Conservation (phyloP, 1,140 invertebrate species). For the Drosophila albomicans region DNA sequence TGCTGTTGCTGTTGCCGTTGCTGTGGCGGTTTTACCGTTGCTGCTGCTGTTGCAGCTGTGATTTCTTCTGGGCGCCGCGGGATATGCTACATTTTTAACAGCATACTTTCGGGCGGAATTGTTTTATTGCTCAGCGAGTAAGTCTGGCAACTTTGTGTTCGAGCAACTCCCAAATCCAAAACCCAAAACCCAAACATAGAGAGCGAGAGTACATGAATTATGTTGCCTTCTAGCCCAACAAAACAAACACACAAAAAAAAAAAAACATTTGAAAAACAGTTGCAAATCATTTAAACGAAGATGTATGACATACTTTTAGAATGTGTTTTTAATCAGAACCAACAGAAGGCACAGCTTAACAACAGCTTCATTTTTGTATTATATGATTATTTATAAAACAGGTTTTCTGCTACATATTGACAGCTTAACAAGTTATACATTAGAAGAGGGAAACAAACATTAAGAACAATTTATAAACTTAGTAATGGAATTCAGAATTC, state of each 20-base stretch:
- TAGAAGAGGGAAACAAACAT: no score
- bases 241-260: neutral
- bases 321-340: neutral
- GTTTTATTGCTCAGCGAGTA: constrained; percentile 55
- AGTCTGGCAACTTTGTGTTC: constrained; percentile 35
- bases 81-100: constrained; percentile 53
- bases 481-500: no score
- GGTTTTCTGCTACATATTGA: no score
- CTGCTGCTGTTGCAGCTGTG: constrained; percentile 25
- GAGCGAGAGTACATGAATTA: constrained; percentile 23
- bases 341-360: neutral
- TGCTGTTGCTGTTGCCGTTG: neutral
- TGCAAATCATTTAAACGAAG: constrained; percentile 4
- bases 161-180: constrained; percentile 5
- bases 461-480: no score
- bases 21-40: neutral
- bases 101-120: constrained; percentile 39
- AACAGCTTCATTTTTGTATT: neutral
- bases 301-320: constrained; percentile 11
- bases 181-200: constrained; percentile 2
- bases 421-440: no score
- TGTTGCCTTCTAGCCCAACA: neutral
- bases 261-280: neutral
- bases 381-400: no score
- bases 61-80: constrained; percentile 40